Evolutionary conservation across 2,888 invertebrate species (phyloP).

Genomic region (Lycia hirtaria): DNA sequence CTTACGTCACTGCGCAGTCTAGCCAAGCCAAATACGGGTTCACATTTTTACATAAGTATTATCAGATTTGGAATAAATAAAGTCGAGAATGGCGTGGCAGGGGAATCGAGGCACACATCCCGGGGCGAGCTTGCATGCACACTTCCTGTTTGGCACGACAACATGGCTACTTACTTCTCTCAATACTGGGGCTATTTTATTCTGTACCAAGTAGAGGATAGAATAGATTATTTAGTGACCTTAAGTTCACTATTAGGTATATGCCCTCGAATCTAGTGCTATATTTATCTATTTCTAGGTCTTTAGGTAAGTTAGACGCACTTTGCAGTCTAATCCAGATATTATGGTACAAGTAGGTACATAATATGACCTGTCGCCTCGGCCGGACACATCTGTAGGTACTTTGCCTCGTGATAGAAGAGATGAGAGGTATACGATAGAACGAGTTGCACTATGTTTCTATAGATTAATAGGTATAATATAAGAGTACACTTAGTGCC

Average conservation of each 20-base stretch:
- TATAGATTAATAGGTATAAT: no score
- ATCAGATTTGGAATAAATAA: slow-evolving; percentile 57
- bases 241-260: slow-evolving; percentile 9
- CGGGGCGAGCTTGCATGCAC: slow-evolving; percentile 70
- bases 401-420: no score
- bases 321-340: no score
- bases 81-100: slow-evolving; percentile 64
- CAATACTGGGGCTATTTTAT: slow-evolving; percentile 64
- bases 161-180: slow-evolving; percentile 75
- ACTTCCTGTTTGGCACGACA: slow-evolving; percentile 85
- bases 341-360: no score
- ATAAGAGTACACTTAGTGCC: no score
- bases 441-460: no score
- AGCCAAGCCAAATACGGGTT: slow-evolving; percentile 42
- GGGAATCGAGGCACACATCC: slow-evolving; percentile 77
- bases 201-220: slow-evolving; percentile 41
- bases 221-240: slow-evolving; percentile 11
- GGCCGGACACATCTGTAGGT: no score
- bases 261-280: not conserved
- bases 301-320: not conserved
- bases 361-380: no score
- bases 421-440: no score
- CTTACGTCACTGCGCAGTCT: slow-evolving; percentile 36
- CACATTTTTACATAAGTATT: slow-evolving; percentile 41
- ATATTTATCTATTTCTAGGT: not conserved